Evolutionary conservation across 1,140 invertebrate species (phyloP).

Genomic region (Pseudomyrmex concolor): DNA sequence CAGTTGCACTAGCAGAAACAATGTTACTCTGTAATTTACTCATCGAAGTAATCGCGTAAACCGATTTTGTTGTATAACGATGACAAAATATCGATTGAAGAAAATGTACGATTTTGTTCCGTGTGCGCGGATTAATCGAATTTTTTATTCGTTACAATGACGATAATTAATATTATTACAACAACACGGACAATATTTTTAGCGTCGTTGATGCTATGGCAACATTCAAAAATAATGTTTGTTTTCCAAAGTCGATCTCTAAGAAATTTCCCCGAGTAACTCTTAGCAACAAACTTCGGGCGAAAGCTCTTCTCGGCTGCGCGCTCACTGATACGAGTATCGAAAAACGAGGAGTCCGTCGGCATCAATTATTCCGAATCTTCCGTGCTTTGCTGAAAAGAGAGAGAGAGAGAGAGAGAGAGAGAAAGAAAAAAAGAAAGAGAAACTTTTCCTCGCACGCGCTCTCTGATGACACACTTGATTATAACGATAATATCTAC

Average conservation of each 20-base stretch:
- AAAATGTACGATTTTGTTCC: neutral
- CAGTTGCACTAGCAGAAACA: slow-evolving; percentile 22
- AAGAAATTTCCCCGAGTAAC: slow-evolving; percentile 45
- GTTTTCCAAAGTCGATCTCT: slow-evolving; percentile 25
- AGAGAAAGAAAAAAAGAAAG: neutral
- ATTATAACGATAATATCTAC: slow-evolving; percentile 34
- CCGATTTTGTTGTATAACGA: slow-evolving; percentile 6
- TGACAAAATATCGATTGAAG: slow-evolving; percentile 21
- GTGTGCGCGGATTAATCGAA: neutral
- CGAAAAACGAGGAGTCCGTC: slow-evolving; percentile 27
- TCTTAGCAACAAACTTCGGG: slow-evolving; percentile 34
- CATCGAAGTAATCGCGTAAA: slow-evolving; percentile 50
- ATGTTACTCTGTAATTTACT: slow-evolving; percentile 66
- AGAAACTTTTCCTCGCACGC: slow-evolving; percentile 12
- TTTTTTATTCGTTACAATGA: neutral
- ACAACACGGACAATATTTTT: neutral
- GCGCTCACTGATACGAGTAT: slow-evolving; percentile 28
- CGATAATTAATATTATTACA: slow-evolving; percentile 1
- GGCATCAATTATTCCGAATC: slow-evolving; percentile 48
- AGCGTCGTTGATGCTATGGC: neutral
- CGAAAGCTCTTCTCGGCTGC: slow-evolving; percentile 10
- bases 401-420: neutral
- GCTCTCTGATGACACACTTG: slow-evolving; percentile 2
- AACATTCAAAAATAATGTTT: slow-evolving; percentile 54
- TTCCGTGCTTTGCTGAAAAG: neutral